Evolutionary conservation across 1,140 invertebrate species (phyloP).

Genomic region (Brachionus sp.): DNA sequence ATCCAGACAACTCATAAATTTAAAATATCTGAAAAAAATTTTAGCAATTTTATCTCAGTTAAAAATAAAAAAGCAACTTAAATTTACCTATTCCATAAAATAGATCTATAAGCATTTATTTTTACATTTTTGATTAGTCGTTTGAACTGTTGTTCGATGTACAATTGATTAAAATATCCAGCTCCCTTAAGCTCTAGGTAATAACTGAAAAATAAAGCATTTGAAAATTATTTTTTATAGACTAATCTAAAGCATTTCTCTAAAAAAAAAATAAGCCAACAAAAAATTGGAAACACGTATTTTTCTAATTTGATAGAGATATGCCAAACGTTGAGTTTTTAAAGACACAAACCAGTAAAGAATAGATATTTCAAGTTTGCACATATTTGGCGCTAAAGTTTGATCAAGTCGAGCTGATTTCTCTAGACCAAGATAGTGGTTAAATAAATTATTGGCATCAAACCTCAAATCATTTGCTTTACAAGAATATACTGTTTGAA

Average conservation of each 20-base stretch:
- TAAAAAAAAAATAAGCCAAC: not conserved
- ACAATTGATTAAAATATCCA: not conserved
- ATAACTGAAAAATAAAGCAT: conserved; percentile 24
- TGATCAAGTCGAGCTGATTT: not conserved
- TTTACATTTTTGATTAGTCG: not conserved
- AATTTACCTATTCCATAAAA: conserved; percentile 26
- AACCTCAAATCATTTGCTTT: not conserved
- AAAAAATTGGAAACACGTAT: not conserved
- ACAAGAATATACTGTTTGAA: not conserved
- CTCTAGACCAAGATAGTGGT: conserved; percentile 12
- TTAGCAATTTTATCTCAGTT: not conserved
- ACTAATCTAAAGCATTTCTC: not conserved
- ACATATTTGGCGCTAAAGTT: not conserved
- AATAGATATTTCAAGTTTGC: not conserved
- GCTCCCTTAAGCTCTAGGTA: conserved; percentile 18
- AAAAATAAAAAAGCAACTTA: no score
- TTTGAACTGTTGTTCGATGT: not conserved
- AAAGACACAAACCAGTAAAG: conserved; percentile 12
- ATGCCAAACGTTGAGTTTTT: not conserved
- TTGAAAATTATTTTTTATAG: not conserved
- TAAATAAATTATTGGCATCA: not conserved
- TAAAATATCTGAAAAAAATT: not conserved
- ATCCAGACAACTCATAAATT: not conserved
- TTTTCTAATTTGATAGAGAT: not conserved
- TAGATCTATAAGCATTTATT: not conserved